Percentiles rank a stretch among this genome's conserved stretches.
Evolutionary conservation across 2,888 invertebrate species (phyloP).

Genomic region (Cryptocheilus praepositus): DNA sequence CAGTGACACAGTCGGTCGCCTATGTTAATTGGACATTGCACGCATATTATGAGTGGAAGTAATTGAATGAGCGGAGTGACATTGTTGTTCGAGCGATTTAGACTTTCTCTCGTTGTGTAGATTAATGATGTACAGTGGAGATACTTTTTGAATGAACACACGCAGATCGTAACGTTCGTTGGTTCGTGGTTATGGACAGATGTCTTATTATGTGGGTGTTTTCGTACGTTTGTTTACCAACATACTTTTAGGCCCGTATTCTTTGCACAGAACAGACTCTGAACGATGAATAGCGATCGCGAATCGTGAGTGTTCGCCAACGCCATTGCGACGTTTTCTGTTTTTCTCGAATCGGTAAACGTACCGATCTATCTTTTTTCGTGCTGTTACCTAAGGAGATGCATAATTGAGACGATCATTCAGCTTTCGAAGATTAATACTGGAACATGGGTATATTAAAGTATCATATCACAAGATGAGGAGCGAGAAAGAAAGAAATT

Average conservation of each 20-base stretch:
- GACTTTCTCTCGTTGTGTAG: conserved; percentile 12
- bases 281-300: conserved; percentile 10
- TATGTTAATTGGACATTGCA: too few species aligned
- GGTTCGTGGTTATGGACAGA: conserved; percentile 45
- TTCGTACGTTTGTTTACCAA: too few species aligned
- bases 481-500: neutral
- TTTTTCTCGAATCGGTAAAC: too few species aligned
- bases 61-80: too few species aligned
- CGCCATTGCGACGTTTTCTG: too few species aligned
- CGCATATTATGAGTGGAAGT: neutral
- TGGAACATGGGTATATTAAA: conserved; percentile 1
- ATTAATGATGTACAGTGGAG: conserved; percentile 9
- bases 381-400: conserved; percentile 51
- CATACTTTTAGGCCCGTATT: conserved; percentile 68
- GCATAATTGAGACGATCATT: conserved; percentile 37
- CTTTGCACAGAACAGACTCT: conserved; percentile 61
- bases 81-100: conserved; percentile 38
- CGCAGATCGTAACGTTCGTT: conserved; percentile 52
- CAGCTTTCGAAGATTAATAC: neutral
- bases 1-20: neutral
- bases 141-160: conserved; percentile 63
- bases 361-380: conserved; percentile 20
- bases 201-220: conserved; percentile 6
- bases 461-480: conserved; percentile 8
- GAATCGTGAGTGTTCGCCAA: too few species aligned